Evolutionary conservation across 1,140 invertebrate genomes (phyloP).

Genomic region (Halesus radiatus): DNA sequence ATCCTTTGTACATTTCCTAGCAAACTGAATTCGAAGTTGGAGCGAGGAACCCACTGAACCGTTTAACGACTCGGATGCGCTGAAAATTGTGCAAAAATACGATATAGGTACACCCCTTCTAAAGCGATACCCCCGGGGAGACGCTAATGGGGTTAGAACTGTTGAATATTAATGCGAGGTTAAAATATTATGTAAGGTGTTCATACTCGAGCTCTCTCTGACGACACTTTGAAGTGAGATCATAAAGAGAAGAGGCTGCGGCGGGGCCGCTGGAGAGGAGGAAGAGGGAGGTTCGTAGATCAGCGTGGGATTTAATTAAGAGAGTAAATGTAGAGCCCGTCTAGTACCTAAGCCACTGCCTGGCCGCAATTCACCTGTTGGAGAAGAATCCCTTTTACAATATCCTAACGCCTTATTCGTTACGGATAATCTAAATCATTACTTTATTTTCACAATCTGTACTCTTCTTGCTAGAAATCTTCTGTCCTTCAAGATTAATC

Average conservation of each 20-base stretch:
- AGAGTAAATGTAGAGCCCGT: conserved; percentile 50
- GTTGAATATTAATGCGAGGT: conserved; percentile 57
- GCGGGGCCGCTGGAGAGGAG: background rate
- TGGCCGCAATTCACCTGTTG: conserved; percentile 51
- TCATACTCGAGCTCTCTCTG: conserved; percentile 48
- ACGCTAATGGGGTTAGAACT: conserved; percentile 55
- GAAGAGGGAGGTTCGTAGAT: conserved; percentile 36
- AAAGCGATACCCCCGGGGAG: conserved; percentile 8
- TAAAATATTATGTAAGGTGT: conserved; percentile 58
- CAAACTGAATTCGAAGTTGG: background rate
- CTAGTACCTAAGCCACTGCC: conserved; percentile 28
- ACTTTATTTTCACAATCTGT: too few species aligned
- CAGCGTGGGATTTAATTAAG: conserved; percentile 55
- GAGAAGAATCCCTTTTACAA: conserved; percentile 23
- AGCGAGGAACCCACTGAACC: background rate
- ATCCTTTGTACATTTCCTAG: conserved; percentile 3
- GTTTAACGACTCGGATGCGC: conserved; percentile 3
- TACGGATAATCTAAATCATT: background rate
- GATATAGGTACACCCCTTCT: background rate
- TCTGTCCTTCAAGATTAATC: too few species aligned
- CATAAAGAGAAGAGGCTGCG: conserved; percentile 47
- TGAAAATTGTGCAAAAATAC: conserved; percentile 15
- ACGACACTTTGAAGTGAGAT: conserved; percentile 50
- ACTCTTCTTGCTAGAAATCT: too few species aligned
- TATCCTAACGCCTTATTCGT: background rate